These are phyloP conservation scores for Pheosia gnoma DNA, from an alignment of 2,888 invertebrate genomes.

Conservation along the genomic window DNA sequence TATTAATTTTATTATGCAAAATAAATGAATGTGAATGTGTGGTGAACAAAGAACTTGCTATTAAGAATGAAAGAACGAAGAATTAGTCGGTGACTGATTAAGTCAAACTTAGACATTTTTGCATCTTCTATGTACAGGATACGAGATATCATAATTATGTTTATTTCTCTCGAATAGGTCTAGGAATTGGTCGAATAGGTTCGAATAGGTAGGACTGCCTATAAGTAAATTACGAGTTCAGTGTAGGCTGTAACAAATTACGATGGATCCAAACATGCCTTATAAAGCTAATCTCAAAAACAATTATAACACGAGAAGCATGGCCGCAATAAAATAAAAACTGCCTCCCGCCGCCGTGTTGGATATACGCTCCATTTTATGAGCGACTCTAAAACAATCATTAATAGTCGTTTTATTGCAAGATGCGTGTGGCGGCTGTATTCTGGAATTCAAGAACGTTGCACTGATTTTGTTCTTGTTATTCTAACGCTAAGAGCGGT, in stretches of 20 bases:
- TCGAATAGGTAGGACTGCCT: no score
- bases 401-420: slow-evolving; percentile 53
- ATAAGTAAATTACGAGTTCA: neutral
- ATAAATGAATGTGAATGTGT: no score
- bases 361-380: slow-evolving; percentile 40
- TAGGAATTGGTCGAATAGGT: no score
- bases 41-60: no score
- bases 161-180: no score
- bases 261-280: neutral
- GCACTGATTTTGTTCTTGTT: neutral
- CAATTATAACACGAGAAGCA: slow-evolving; percentile 6
- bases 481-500: neutral
- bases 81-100: no score
- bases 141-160: no score
- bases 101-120: no score
- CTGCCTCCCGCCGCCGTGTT: slow-evolving; percentile 14
- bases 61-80: no score
- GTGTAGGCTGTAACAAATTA: neutral
- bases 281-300: slow-evolving; percentile 6
- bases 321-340: slow-evolving; percentile 15
- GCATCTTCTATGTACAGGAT: no score
- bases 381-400: slow-evolving; percentile 55
- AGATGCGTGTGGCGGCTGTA: slow-evolving; percentile 26
- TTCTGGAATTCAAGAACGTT: neutral
- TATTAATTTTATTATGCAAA: no score